Evolutionary conservation across 2,888 invertebrate genomes (phyloP).

Genomic region (Drosophila macrospina): DNA sequence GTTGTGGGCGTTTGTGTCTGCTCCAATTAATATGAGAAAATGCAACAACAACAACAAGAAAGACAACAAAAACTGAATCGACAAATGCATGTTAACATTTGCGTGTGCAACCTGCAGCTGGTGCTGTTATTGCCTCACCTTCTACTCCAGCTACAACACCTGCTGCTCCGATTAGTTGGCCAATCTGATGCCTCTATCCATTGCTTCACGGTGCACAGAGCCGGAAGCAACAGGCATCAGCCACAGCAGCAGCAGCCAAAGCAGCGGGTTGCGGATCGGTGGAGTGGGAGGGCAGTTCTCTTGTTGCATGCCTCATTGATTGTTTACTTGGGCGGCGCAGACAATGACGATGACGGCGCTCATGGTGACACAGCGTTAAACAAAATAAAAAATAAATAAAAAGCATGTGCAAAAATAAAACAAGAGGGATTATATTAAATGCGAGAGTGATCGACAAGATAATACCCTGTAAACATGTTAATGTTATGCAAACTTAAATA

Average conservation of each 20-base stretch:
- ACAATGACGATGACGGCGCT: constrained; percentile 46
- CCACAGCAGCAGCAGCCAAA: too few species aligned
- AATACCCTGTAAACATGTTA: constrained; percentile 10
- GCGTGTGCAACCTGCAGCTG: constrained; percentile 44
- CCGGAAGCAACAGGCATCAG: constrained; percentile 61
- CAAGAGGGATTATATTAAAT: neutral
- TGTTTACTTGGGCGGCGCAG: constrained; percentile 63
- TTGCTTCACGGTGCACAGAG: constrained; percentile 21
- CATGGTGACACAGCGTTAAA: constrained; percentile 44
- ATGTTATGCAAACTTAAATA: too few species aligned
- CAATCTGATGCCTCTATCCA: constrained; percentile 15
- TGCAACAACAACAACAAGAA: constrained; percentile 39
- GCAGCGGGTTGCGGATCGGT: neutral
- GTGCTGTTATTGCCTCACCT: constrained; percentile 6
- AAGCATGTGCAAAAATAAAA: constrained; percentile 40
- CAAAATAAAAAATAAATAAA: constrained; percentile 7
- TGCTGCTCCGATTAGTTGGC: constrained; percentile 33
- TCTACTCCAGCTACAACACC: constrained; percentile 1
- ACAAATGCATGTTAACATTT: constrained; percentile 47
- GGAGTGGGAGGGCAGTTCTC: neutral
- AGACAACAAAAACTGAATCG: constrained; percentile 21
- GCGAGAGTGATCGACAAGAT: neutral
- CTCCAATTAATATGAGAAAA: constrained; percentile 70
- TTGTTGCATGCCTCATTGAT: constrained; percentile 63
- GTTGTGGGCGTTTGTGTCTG: constrained; percentile 44